These are phyloP conservation scores for Megalurothrips usitatus DNA, from an alignment of 2,888 invertebrate genomes.

Conservation along the genomic window DNA sequence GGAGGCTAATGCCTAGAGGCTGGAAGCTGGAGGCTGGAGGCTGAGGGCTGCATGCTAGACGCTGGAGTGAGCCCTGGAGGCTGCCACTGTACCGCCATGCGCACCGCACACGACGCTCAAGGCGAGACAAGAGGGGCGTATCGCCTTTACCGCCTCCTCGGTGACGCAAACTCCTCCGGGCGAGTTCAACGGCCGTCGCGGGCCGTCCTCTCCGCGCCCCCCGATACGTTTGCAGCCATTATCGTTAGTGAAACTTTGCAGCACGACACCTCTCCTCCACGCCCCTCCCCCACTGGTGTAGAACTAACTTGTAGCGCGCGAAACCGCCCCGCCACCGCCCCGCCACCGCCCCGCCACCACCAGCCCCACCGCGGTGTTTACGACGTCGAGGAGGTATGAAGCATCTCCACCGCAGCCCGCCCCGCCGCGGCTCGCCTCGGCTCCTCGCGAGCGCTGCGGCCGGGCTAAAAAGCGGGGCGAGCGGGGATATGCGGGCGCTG, in stretches of 20 bases:
- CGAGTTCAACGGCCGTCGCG: neutral
- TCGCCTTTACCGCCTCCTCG: neutral
- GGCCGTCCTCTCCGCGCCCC: neutral
- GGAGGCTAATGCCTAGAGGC: too few species aligned
- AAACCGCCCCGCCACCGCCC: neutral
- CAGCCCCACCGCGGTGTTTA: conserved; percentile 4
- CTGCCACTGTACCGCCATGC: too few species aligned
- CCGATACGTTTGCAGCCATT: conserved; percentile 4
- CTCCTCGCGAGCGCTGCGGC: neutral
- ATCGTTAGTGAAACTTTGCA: conserved; percentile 10
- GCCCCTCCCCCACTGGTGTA: neutral
- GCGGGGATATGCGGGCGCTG: too few species aligned
- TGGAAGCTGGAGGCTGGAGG: too few species aligned
- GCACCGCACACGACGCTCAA: too few species aligned
- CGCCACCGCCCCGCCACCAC: neutral
- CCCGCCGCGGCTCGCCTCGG: neutral
- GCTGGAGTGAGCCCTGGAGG: too few species aligned
- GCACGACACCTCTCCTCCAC: neutral
- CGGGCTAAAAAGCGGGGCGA: neutral
- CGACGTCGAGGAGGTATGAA: neutral
- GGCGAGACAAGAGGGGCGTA: neutral
- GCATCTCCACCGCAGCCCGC: too few species aligned
- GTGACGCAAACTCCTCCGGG: too few species aligned
- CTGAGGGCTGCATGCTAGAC: too few species aligned
- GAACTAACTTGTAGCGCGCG: neutral